A percentile compares a stretch with the other conserved stretches of the same genome.
Evolutionary conservation across 23 tunicate species (phyloP).

Genomic region (Trididemnum clinides): DNA sequence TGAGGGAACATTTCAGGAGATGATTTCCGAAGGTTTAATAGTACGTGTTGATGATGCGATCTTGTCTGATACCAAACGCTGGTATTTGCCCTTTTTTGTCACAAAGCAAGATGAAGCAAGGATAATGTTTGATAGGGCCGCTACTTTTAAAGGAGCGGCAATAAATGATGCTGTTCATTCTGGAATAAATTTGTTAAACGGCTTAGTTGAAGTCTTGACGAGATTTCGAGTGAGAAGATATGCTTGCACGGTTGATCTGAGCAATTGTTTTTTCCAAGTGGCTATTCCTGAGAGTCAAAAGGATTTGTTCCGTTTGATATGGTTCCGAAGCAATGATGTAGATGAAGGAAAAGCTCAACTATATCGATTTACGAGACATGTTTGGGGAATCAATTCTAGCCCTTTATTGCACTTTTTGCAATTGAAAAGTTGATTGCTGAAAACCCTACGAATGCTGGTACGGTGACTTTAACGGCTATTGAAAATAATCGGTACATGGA

Average conservation of each 20-base stretch:
- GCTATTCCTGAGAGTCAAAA: neutral
- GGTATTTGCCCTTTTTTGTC: too few relatives aligned
- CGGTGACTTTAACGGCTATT: neutral
- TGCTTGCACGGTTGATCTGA: conserved; percentile 17
- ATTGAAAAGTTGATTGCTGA: neutral
- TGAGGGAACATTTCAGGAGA: too few relatives aligned
- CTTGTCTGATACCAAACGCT: too few relatives aligned
- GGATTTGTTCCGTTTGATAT: neutral
- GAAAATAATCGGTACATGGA: neutral
- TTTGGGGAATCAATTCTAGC: conserved; percentile 5
- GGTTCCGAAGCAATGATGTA: neutral
- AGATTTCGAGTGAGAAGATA: conserved; percentile 2
- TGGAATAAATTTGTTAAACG: conserved; percentile 11
- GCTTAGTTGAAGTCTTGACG: conserved; percentile 1
- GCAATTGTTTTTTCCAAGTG: conserved; percentile 13
- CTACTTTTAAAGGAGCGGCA: neutral
- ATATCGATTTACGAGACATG: neutral
- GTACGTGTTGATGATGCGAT: too few relatives aligned
- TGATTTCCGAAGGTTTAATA: too few relatives aligned
- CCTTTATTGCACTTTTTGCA: conserved; percentile 8
- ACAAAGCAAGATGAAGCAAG: too few relatives aligned
- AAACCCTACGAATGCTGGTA: conserved; percentile 11
- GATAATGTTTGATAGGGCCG: too few relatives aligned
- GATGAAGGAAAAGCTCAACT: neutral
- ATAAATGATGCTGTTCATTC: neutral